Evolutionary conservation across 2,797 vertebrate species (phyloP).

Genomic region (Bothrops alternatus): DNA sequence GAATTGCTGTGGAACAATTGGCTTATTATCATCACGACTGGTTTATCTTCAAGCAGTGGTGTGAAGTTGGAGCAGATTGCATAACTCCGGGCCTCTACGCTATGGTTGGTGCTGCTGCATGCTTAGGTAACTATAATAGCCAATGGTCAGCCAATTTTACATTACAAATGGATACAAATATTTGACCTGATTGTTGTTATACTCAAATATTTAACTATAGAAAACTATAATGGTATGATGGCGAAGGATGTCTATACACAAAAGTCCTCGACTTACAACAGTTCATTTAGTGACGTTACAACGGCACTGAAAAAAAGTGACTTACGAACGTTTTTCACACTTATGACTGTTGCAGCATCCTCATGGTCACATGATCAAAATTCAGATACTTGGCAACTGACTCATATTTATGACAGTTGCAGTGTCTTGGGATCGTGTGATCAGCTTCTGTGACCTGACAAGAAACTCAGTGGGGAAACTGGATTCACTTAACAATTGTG

Average conservation of each 20-base stretch:
- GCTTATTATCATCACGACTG: slow-evolving; percentile 98
- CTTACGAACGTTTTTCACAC: neutral
- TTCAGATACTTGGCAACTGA: neutral
- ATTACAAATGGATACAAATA: neutral
- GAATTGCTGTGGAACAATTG: slow-evolving; percentile 95
- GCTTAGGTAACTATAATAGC: slow-evolving; percentile 81
- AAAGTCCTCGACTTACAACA: neutral
- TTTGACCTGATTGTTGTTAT: neutral
- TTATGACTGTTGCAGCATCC: neutral
- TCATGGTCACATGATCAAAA: neutral
- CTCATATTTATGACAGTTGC: neutral
- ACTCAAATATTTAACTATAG: neutral
- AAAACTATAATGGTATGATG: neutral
- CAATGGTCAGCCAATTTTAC: neutral
- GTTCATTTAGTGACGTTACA: neutral
- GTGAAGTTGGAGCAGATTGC: slow-evolving; percentile 96
- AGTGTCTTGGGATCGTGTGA: neutral
- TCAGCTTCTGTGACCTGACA: neutral
- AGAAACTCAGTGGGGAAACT: neutral
- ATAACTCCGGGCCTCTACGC: slow-evolving; percentile 98
- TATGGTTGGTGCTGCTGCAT: slow-evolving; percentile 97
- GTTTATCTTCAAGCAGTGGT: slow-evolving; percentile 99
- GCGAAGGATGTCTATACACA: neutral
- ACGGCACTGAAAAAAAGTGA: neutral
- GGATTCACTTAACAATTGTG: neutral